phyloP scores from a whole-genome alignment of 2,888 invertebrate genomes.

The Drosophila vallismaia region DNA sequence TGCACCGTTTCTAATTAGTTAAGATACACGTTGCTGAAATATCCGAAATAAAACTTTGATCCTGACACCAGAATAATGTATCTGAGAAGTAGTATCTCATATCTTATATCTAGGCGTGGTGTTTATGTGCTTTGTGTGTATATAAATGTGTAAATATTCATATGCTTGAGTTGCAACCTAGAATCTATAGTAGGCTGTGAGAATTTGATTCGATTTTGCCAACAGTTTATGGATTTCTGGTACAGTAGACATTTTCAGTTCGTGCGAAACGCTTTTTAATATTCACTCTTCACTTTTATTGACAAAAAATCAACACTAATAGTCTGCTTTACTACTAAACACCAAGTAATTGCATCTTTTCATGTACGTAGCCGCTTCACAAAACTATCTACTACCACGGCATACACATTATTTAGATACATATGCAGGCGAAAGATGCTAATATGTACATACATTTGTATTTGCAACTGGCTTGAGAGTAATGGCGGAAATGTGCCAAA shows the following conservation, averaged over 20 bases:
- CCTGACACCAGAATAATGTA: not conserved
- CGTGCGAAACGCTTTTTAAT: not conserved
- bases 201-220: conserved; percentile 9
- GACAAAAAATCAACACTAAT: not conserved
- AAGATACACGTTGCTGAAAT: not conserved
- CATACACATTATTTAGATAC: conserved; percentile 43
- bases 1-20: not conserved
- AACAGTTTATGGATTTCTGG: conserved; percentile 1
- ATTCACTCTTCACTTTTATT: not conserved
- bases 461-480: conserved; percentile 21
- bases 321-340: not conserved
- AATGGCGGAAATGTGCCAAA: conserved; percentile 19
- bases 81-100: not conserved
- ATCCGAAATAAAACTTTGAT: too few relatives aligned
- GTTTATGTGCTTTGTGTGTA: not conserved
- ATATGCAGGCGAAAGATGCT: conserved; percentile 38
- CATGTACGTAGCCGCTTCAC: conserved; percentile 7
- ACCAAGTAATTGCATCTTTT: conserved; percentile 15
- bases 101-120: not conserved
- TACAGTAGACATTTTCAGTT: not conserved
- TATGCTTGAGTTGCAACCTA: not conserved
- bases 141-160: too few relatives aligned
- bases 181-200: not conserved
- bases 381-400: conserved; percentile 28
- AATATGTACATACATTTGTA: conserved; percentile 41